Percentiles rank a stretch among this genome's conserved stretches.
Conservation (phyloP, 2,113 vertebrate genomes). For the Gallinago media region DNA sequence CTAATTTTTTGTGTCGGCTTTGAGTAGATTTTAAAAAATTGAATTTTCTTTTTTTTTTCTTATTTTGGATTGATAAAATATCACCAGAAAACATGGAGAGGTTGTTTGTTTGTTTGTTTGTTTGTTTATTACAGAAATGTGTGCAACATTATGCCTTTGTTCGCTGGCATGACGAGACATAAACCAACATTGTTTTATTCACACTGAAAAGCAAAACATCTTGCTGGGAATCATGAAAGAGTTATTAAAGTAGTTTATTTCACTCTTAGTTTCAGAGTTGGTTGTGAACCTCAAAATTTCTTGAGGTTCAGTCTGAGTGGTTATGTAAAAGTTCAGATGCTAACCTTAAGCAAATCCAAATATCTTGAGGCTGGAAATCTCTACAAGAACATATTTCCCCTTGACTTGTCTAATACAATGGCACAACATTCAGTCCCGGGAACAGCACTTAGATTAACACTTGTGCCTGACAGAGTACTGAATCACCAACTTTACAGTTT, state of each 20-base stretch:
- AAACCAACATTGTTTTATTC: slow-evolving; percentile 26
- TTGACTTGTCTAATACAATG: no score
- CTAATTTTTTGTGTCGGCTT: slow-evolving; percentile 57
- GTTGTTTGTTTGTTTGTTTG: neutral
- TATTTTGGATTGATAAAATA: slow-evolving; percentile 54
- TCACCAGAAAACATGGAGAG: neutral
- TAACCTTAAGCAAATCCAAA: no score
- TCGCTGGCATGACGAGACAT: slow-evolving; percentile 2
- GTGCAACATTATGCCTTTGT: slow-evolving; percentile 48
- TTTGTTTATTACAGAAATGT: slow-evolving; percentile 32
- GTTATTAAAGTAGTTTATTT: neutral
- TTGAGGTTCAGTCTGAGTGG: slow-evolving; percentile 26
- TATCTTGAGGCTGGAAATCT: no score
- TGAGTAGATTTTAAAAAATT: slow-evolving; percentile 9
- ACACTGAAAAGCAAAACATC: neutral
- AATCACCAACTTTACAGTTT: neutral
- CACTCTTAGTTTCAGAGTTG: neutral
- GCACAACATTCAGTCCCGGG: neutral
- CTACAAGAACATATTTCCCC: no score
- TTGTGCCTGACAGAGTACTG: neutral
- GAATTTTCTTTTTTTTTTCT: neutral
- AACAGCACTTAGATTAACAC: neutral
- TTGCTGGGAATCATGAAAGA: neutral
- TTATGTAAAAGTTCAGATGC: slow-evolving; percentile 45
- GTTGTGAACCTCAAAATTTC: slow-evolving; percentile 41